phyloP scores from a whole-genome alignment of 2,113 vertebrate species.

The Python bivittatus region DNA sequence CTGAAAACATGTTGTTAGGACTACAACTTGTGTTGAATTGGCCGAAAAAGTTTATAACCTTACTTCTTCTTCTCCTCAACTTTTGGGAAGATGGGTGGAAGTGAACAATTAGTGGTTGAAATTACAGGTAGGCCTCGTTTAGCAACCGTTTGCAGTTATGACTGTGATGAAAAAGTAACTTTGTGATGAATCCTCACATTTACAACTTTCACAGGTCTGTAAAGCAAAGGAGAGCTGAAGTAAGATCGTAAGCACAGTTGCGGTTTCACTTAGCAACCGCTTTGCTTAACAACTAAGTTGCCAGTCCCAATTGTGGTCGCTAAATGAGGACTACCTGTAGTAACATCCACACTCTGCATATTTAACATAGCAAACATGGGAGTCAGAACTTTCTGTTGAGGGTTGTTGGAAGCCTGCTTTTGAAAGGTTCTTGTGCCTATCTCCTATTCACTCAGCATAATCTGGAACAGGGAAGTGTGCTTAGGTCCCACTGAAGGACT shows the following conservation, averaged over 20 bases:
- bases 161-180: background rate
- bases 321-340: background rate
- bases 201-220: background rate
- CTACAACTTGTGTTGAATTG: background rate
- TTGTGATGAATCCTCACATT: background rate
- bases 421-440: background rate
- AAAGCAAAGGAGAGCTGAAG: background rate
- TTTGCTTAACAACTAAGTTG: background rate
- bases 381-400: background rate
- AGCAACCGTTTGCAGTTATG: background rate
- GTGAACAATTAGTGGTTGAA: background rate
- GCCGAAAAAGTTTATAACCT: background rate
- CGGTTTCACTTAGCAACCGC: background rate
- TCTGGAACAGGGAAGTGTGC: background rate
- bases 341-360: background rate
- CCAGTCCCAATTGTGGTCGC: background rate
- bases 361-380: background rate
- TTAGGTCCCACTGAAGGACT: background rate
- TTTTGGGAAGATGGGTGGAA: background rate
- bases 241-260: background rate
- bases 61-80: background rate
- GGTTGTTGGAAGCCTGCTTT: background rate
- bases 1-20: constrained; percentile 16
- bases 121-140: background rate
- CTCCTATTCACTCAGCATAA: background rate